These are phyloP conservation scores for Neuroterus valhalla DNA, from an alignment of 1,140 invertebrate genomes.

Conservation along the genomic window DNA sequence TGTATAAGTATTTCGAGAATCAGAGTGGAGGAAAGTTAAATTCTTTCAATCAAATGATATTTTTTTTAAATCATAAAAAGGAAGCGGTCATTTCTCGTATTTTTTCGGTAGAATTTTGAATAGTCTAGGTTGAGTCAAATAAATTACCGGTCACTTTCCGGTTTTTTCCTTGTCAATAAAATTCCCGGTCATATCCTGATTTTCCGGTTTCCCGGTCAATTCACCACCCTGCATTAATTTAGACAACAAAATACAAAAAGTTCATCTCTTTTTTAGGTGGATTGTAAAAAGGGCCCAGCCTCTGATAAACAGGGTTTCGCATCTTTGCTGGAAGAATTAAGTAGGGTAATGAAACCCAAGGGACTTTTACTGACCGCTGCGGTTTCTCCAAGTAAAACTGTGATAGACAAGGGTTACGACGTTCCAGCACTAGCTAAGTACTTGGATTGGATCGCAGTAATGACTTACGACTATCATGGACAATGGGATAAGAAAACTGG, in stretches of 20 bases:
- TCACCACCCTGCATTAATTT: background rate
- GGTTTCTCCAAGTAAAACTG: slow-evolving; percentile 90
- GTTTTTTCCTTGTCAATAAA: no score
- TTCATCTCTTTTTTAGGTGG: slow-evolving; percentile 63
- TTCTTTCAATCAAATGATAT: no score
- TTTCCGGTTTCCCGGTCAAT: no score
- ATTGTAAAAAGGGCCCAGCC: slow-evolving; percentile 88
- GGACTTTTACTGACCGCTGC: slow-evolving; percentile 87
- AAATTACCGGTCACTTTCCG: no score
- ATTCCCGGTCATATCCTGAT: no score
- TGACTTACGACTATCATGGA: slow-evolving; percentile 92
- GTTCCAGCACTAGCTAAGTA: slow-evolving; percentile 82
- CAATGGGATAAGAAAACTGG: slow-evolving; percentile 90
- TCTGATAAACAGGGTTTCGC: slow-evolving; percentile 89
- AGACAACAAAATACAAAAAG: background rate
- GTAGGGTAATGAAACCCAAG: slow-evolving; percentile 82
- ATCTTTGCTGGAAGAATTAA: slow-evolving; percentile 83
- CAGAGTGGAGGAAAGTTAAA: no score
- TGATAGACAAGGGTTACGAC: slow-evolving; percentile 90
- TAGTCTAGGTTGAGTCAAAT: no score
- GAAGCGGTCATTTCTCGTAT: no score
- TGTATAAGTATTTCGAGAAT: no score
- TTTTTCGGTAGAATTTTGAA: no score
- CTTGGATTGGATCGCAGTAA: slow-evolving; percentile 91
- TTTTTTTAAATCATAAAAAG: no score